Evolutionary conservation across 2,797 vertebrate genomes (phyloP).

Genomic region (Coranthus polyacanthus): DNA sequence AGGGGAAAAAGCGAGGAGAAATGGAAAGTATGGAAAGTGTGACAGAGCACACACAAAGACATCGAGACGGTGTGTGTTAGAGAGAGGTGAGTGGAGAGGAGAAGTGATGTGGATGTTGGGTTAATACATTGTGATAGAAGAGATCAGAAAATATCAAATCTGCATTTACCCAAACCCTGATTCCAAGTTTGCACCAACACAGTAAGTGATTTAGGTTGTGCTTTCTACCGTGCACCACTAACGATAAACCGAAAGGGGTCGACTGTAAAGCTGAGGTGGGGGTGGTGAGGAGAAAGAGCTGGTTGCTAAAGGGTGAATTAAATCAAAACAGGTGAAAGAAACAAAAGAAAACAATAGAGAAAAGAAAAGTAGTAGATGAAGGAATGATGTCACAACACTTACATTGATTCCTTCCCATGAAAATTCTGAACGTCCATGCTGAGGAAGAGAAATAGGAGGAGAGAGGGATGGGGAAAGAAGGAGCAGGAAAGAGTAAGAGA

Average conservation of each 20-base stretch:
- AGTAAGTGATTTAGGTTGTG: constrained; percentile 56
- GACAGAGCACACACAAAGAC: constrained; percentile 73
- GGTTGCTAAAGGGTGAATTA: constrained; percentile 71
- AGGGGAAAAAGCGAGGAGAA: constrained; percentile 49
- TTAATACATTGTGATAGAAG: constrained; percentile 67
- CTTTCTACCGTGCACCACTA: constrained; percentile 72
- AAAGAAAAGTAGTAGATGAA: constrained; percentile 66
- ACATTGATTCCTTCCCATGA: constrained; percentile 99
- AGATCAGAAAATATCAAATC: constrained; percentile 43
- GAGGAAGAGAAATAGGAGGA: constrained; percentile 80
- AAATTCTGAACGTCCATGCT: constrained; percentile 98
- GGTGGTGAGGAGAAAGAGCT: constrained; percentile 41
- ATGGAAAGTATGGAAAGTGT: constrained; percentile 70
- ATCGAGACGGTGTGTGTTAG: constrained; percentile 87
- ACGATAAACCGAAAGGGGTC: constrained; percentile 50
- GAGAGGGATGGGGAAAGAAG: constrained; percentile 57
- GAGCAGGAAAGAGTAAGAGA: constrained; percentile 69
- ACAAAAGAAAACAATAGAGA: constrained; percentile 45
- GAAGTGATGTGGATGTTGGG: constrained; percentile 74
- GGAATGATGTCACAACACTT: constrained; percentile 86
- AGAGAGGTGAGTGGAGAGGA: constrained; percentile 79
- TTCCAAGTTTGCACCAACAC: constrained; percentile 22
- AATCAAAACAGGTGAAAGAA: constrained; percentile 66
- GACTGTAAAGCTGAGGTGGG: constrained; percentile 56
- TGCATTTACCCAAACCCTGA: constrained; percentile 57